Evolutionary conservation across 1,140 invertebrate genomes (phyloP).

Genomic region (Zelostemma sp.): DNA sequence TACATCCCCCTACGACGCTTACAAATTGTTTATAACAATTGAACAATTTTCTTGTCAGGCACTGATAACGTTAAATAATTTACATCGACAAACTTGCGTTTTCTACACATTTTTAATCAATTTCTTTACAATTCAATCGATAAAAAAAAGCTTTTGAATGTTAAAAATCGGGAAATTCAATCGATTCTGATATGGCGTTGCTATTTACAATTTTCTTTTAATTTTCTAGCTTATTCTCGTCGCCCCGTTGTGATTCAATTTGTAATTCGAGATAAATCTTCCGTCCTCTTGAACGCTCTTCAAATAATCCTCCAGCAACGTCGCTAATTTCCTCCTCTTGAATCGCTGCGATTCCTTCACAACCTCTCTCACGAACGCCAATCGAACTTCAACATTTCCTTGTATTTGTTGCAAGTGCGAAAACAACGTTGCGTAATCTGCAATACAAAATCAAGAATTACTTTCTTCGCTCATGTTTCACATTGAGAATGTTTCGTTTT

Average conservation of each 20-base stretch:
- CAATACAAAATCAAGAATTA: constrained; percentile 60
- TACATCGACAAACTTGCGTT: constrained; percentile 52
- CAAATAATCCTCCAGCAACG: constrained; percentile 70
- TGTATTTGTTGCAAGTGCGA: constrained; percentile 79
- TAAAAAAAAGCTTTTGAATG: too few relatives aligned
- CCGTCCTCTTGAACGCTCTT: constrained; percentile 63
- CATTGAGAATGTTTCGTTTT: too few relatives aligned
- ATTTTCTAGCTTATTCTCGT: constrained; percentile 66
- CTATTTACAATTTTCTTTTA: too few relatives aligned
- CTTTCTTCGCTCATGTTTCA: not conserved
- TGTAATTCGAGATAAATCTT: constrained; percentile 58
- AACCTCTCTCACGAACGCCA: constrained; percentile 80
- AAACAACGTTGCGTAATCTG: constrained; percentile 81
- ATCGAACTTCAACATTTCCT: constrained; percentile 78
- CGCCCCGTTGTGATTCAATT: constrained; percentile 65
- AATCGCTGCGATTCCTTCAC: constrained; percentile 85
- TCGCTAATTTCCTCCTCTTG: constrained; percentile 81
- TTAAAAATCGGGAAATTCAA: too few relatives aligned
- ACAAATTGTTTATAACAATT: constrained; percentile 50
- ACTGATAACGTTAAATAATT: constrained; percentile 57
- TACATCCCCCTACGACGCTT: constrained; percentile 51
- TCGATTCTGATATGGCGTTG: too few relatives aligned
- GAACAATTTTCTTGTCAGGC: constrained; percentile 46
- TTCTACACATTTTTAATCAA: constrained; percentile 59
- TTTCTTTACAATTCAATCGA: too few relatives aligned